A percentile compares a stretch with the other conserved stretches of the same genome.
phyloP scores from a whole-genome alignment of 2,888 invertebrate species.

The Apoda limacodes region DNA sequence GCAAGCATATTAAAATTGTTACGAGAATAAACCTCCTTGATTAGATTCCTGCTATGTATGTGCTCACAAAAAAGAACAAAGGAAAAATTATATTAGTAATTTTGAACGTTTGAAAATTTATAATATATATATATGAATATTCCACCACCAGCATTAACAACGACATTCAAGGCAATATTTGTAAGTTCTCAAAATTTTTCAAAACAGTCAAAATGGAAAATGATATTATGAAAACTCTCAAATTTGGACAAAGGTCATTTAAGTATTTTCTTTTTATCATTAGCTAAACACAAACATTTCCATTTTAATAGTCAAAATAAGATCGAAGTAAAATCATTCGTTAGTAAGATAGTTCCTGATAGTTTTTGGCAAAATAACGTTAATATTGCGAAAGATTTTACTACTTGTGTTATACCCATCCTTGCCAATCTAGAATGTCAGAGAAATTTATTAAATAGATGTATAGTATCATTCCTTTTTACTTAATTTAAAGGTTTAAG shows the following conservation, averaged over 20 bases:
- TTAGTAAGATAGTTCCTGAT: conserved; percentile 25
- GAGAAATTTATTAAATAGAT: too few relatives aligned
- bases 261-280: too few relatives aligned
- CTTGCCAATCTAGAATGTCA: too few relatives aligned
- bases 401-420: too few relatives aligned
- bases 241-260: too few relatives aligned
- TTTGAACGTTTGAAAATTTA: conserved; percentile 36
- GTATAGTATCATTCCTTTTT: too few relatives aligned
- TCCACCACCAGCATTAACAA: conserved; percentile 39
- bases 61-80: conserved; percentile 62
- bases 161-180: conserved; percentile 25
- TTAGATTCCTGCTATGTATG: conserved; percentile 69
- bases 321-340: conserved; percentile 14
- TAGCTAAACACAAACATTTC: not conserved
- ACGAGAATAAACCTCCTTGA: conserved; percentile 63
- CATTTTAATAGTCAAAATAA: conserved; percentile 1
- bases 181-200: conserved; percentile 22
- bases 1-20: conserved; percentile 59
- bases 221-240: not conserved
- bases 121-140: conserved; percentile 20
- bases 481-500: too few relatives aligned
- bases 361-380: conserved; percentile 30
- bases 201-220: conserved; percentile 24
- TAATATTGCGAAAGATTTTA: too few relatives aligned
- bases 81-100: conserved; percentile 65